Evolutionary conservation across 2,797 vertebrate genomes (phyloP).

Genomic region (Acridotheres tristis): DNA sequence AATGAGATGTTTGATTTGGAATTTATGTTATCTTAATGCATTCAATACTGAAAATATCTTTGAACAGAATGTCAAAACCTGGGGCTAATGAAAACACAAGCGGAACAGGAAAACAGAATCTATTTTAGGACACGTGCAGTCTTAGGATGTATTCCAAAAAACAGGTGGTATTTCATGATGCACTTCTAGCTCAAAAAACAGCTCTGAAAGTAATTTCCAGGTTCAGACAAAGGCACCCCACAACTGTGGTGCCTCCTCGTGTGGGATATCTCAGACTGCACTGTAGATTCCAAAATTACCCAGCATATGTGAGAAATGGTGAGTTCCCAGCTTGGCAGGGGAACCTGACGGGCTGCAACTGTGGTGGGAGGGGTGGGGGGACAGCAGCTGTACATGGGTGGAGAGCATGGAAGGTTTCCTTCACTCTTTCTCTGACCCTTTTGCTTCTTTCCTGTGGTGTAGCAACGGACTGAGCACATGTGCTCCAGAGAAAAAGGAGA

Average conservation of each 20-base stretch:
- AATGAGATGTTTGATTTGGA: slow-evolving; percentile 53
- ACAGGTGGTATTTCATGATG: not conserved
- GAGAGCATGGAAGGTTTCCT: not conserved
- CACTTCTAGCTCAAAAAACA: not conserved
- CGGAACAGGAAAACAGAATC: slow-evolving; percentile 35
- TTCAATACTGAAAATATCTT: slow-evolving; percentile 52
- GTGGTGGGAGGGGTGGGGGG: not conserved
- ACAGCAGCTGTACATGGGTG: not conserved
- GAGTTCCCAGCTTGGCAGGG: not conserved
- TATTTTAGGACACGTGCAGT: not conserved
- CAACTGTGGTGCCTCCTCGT: not conserved
- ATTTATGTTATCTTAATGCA: slow-evolving; percentile 59
- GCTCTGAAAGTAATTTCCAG: not conserved
- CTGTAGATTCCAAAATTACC: not conserved
- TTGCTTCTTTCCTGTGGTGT: not conserved
- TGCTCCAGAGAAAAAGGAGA: not conserved
- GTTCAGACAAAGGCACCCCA: not conserved
- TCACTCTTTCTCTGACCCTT: not conserved
- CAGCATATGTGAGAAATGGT: not conserved
- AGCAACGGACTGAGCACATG: not conserved
- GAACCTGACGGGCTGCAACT: not conserved
- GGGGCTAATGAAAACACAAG: slow-evolving; percentile 53
- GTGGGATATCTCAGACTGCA: not conserved
- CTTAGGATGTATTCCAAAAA: not conserved
- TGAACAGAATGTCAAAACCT: slow-evolving; percentile 55